phyloP scores from a whole-genome alignment of 23 tunicate genomes.

The Halocynthia roretzi region DNA sequence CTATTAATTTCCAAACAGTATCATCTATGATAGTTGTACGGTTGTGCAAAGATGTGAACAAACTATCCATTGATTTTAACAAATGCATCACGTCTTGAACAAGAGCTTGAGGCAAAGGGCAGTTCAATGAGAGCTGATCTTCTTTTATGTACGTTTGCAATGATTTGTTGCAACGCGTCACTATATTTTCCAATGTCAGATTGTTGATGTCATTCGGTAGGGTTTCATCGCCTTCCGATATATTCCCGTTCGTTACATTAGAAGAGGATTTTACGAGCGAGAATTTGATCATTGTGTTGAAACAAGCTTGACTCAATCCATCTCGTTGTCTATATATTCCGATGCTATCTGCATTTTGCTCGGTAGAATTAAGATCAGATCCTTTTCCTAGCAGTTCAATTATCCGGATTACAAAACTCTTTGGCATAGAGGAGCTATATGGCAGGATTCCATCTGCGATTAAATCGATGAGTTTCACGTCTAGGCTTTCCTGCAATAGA shows the following conservation, averaged over 20 bases:
- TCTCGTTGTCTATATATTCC: slow-evolving; percentile 43
- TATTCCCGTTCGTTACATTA: slow-evolving; percentile 23
- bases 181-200: slow-evolving; percentile 48
- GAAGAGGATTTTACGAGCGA: slow-evolving; percentile 33
- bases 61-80: slow-evolving; percentile 60
- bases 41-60: slow-evolving; percentile 13
- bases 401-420: slow-evolving; percentile 39
- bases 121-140: slow-evolving; percentile 58
- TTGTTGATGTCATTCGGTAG: slow-evolving; percentile 50
- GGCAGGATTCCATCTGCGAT: slow-evolving; percentile 75
- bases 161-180: slow-evolving; percentile 55
- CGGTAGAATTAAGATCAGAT: slow-evolving; percentile 29
- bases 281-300: slow-evolving; percentile 69
- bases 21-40: slow-evolving; percentile 11
- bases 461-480: slow-evolving; percentile 56
- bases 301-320: slow-evolving; percentile 67
- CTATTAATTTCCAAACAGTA: slow-evolving; percentile 43
- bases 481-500: slow-evolving; percentile 50
- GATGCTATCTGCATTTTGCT: slow-evolving; percentile 37
- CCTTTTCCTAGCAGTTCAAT: slow-evolving; percentile 73
- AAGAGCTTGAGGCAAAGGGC: slow-evolving; percentile 62
- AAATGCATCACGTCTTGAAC: slow-evolving; percentile 53
- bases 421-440: slow-evolving; percentile 65
- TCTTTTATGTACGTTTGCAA: slow-evolving; percentile 49
- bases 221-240: slow-evolving; percentile 16